These are phyloP conservation scores for Drosophila ambigua DNA, from an alignment of 1,140 invertebrate species.

Conservation along the genomic window DNA sequence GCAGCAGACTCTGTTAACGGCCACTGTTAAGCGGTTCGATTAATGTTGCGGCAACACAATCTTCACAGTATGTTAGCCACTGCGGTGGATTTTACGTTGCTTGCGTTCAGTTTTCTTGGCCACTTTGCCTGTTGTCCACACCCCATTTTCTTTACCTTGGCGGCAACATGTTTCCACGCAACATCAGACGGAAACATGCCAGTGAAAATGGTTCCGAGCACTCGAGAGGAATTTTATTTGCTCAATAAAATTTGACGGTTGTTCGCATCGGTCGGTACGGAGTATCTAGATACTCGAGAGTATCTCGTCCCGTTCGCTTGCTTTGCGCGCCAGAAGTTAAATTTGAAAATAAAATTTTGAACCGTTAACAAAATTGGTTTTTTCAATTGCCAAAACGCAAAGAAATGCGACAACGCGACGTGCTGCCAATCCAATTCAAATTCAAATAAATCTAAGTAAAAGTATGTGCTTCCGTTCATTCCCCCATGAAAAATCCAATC, in stretches of 20 bases:
- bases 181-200: too few species aligned
- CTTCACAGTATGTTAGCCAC: too few species aligned
- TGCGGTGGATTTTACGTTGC: too few species aligned
- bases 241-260: conserved; percentile 24
- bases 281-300: too few species aligned
- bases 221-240: too few species aligned
- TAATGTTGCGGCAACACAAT: too few species aligned
- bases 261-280: conserved; percentile 33
- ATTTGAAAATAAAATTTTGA: conserved; percentile 77
- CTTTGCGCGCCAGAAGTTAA: conserved; percentile 49
- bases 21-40: neutral
- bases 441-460: conserved; percentile 36
- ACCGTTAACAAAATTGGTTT: conserved; percentile 67
- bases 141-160: too few species aligned
- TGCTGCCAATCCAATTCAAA: conserved; percentile 39
- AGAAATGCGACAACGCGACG: conserved; percentile 70
- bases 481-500: conserved; percentile 15
- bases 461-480: conserved; percentile 60
- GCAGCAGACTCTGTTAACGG: neutral
- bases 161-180: too few species aligned
- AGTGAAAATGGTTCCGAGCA: too few species aligned
- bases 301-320: conserved; percentile 51
- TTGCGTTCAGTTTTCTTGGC: too few species aligned
- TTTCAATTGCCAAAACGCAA: conserved; percentile 63
- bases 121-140: too few species aligned